These are phyloP conservation scores for Mythimna ferrago DNA, from an alignment of 2,888 invertebrate species.

Conservation along the genomic window DNA sequence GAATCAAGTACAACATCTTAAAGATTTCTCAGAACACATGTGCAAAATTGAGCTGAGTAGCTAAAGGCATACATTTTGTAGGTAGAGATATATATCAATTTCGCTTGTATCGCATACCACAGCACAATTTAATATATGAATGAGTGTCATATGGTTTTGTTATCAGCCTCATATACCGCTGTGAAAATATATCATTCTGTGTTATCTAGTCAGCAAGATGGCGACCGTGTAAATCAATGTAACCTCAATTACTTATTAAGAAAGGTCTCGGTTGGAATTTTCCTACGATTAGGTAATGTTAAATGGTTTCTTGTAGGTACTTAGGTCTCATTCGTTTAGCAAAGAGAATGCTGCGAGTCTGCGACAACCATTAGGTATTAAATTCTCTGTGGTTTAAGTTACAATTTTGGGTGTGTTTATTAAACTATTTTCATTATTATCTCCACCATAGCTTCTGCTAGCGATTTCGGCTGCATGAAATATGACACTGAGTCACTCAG, in stretches of 20 bases:
- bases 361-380: neutral
- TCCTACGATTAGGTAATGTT: constrained; percentile 76
- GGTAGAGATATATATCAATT: neutral
- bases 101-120: constrained; percentile 36
- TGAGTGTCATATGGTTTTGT: constrained; percentile 75
- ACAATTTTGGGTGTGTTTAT: neutral
- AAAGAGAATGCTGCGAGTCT: neutral
- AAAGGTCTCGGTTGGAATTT: constrained; percentile 86
- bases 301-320: constrained; percentile 15
- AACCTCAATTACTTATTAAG: constrained; percentile 88
- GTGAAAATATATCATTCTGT: constrained; percentile 81
- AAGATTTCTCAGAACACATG: too few relatives aligned
- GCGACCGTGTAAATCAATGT: constrained; percentile 86
- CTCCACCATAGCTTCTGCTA: too few relatives aligned
- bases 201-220: constrained; percentile 83
- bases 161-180: constrained; percentile 75
- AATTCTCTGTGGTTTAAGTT: neutral
- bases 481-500: too few relatives aligned
- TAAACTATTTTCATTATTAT: neutral
- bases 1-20: too few relatives aligned
- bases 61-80: too few relatives aligned
- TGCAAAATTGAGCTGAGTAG: too few relatives aligned
- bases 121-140: constrained; percentile 67
- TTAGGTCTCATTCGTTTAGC: neutral
- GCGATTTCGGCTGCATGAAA: too few relatives aligned